Percentiles rank a stretch among this genome's conserved stretches.
Conservation (phyloP, 2,888 invertebrate genomes). For the Amphimallon solstitiale region DNA sequence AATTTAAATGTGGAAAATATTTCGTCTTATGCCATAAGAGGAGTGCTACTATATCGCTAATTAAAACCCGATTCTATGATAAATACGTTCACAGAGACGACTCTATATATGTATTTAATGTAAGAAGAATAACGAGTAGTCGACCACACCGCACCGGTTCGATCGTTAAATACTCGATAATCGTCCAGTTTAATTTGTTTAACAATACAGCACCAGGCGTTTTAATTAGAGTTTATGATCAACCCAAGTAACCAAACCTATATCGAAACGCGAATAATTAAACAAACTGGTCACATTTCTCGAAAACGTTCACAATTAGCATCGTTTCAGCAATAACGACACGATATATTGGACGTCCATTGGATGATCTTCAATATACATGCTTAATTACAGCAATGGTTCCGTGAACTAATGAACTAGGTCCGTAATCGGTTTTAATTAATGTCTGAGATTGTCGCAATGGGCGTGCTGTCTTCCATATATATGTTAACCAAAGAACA, state of each 20-base stretch:
- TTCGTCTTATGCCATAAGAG: background rate
- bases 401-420: conserved; percentile 53
- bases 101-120: conserved; percentile 14
- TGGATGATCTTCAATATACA: conserved; percentile 37
- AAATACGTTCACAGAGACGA: conserved; percentile 25
- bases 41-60: background rate
- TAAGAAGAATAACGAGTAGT: background rate
- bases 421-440: conserved; percentile 52
- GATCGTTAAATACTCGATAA: conserved; percentile 14
- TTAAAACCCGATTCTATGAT: conserved; percentile 14
- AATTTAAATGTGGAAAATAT: background rate
- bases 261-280: conserved; percentile 36
- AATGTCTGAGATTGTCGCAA: conserved; percentile 54
- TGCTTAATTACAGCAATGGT: conserved; percentile 46
- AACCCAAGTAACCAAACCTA: conserved; percentile 16
- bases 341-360: conserved; percentile 30
- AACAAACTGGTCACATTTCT: conserved; percentile 38
- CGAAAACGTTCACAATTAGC: conserved; percentile 37
- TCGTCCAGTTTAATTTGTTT: conserved; percentile 29
- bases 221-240: conserved; percentile 34
- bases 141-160: conserved; percentile 12
- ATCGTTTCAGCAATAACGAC: conserved; percentile 24
- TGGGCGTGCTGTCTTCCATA: conserved; percentile 50
- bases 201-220: conserved; percentile 29
- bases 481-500: conserved; percentile 39